Evolutionary conservation across 2,113 vertebrate genomes (phyloP).

Genomic region (Melanerpes formicivorus): DNA sequence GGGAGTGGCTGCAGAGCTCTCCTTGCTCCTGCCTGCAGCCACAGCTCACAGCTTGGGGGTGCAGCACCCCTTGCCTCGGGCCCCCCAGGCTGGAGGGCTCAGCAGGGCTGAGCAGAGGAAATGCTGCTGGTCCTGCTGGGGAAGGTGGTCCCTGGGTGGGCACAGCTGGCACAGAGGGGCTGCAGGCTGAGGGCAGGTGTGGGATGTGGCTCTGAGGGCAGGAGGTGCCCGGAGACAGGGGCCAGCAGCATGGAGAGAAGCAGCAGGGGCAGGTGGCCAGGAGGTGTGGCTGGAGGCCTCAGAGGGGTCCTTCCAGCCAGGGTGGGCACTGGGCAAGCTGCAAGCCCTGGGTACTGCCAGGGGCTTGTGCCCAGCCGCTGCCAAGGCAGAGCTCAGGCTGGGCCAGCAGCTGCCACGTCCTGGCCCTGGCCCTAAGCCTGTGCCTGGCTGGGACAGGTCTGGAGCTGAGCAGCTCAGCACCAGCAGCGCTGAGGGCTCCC

Average conservation of each 20-base stretch:
- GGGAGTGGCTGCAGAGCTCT: too few species aligned
- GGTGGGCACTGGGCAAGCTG: neutral
- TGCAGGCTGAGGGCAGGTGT: too few species aligned
- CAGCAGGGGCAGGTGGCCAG: neutral
- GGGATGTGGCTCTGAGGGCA: neutral
- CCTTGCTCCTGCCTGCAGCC: too few species aligned
- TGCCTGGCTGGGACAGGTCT: neutral
- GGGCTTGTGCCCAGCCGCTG: neutral
- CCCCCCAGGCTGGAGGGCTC: too few species aligned
- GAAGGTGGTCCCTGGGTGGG: too few species aligned
- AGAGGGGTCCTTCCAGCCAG: neutral
- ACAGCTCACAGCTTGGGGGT: too few species aligned
- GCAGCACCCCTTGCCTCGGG: too few species aligned
- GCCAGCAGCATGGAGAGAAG: too few species aligned
- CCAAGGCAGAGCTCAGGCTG: neutral
- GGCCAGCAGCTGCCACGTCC: accelerated
- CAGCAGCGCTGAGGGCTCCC: accelerated
- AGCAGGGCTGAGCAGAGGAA: too few species aligned
- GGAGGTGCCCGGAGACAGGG: too few species aligned
- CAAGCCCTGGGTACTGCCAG: neutral
- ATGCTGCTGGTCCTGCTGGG: too few species aligned
- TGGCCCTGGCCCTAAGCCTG: neutral
- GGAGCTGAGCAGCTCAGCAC: neutral
- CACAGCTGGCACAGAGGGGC: too few species aligned
- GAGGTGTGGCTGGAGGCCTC: accelerated